Conservation (phyloP, 2,113 vertebrate genomes). For the Lasiurus cinereus region DNA sequence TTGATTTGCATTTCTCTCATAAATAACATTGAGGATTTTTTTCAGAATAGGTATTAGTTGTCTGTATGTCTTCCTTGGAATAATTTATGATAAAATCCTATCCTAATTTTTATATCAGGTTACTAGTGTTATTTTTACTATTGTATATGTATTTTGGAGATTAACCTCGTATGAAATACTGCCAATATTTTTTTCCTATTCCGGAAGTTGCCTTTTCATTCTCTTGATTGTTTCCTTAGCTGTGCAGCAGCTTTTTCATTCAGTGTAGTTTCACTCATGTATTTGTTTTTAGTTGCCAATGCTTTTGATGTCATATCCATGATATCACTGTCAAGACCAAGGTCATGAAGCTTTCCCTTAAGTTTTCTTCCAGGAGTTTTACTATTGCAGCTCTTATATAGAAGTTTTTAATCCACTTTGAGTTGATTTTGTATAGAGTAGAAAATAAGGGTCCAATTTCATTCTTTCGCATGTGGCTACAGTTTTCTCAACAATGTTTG, state of each 20-base stretch:
- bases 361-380: neutral
- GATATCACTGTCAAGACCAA: neutral
- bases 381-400: neutral
- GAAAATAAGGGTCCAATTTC: neutral
- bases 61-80: neutral
- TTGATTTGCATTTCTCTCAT: neutral
- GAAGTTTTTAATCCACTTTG: neutral
- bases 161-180: neutral
- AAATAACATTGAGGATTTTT: neutral
- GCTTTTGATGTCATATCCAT: neutral
- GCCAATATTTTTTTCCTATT: neutral
- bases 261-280: neutral
- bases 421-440: neutral
- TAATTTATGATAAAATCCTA: neutral
- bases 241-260: neutral
- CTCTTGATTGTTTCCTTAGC: neutral
- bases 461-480: neutral
- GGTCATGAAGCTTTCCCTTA: neutral
- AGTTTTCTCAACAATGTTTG: neutral
- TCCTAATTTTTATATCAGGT: neutral
- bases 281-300: neutral
- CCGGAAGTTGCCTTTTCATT: neutral
- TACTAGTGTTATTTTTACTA: neutral
- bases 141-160: neutral
- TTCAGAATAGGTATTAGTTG: neutral